These are phyloP conservation scores for Mimumesa dahlbomi DNA, from an alignment of 2,888 invertebrate genomes.

Conservation along the genomic window DNA sequence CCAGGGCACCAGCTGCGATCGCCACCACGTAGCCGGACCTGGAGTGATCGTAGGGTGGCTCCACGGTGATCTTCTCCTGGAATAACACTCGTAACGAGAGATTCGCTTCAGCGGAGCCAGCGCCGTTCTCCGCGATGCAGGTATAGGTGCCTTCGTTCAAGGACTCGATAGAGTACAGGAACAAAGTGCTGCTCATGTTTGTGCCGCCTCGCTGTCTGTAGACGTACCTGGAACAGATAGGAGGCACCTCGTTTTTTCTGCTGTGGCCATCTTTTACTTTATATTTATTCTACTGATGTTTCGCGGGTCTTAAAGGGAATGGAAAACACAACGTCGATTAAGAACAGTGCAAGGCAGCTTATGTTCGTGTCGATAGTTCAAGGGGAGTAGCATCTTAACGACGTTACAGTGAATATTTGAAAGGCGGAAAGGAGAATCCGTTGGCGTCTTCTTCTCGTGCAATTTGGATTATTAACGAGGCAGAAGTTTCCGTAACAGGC, in stretches of 20 bases:
- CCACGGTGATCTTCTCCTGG: slow-evolving; percentile 71
- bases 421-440: neutral
- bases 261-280: neutral
- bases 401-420: slow-evolving; percentile 10
- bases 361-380: neutral
- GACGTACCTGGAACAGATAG: slow-evolving; percentile 69
- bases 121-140: slow-evolving; percentile 92
- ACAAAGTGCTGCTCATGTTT: slow-evolving; percentile 70
- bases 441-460: neutral
- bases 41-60: slow-evolving; percentile 71
- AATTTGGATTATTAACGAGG: slow-evolving; percentile 32
- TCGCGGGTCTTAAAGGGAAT: too few species aligned
- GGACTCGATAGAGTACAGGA: slow-evolving; percentile 69
- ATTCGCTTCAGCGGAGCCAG: slow-evolving; percentile 89
- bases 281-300: too few species aligned
- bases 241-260: neutral
- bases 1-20: slow-evolving; percentile 74
- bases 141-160: slow-evolving; percentile 91
- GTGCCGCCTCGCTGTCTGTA: slow-evolving; percentile 70
- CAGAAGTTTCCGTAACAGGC: slow-evolving; percentile 5
- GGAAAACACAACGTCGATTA: neutral
- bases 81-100: slow-evolving; percentile 89
- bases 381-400: slow-evolving; percentile 3
- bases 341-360: neutral
- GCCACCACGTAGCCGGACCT: slow-evolving; percentile 73